These are phyloP conservation scores for Drosophila miranda DNA, from an alignment of 1,140 invertebrate species.

Conservation along the genomic window DNA sequence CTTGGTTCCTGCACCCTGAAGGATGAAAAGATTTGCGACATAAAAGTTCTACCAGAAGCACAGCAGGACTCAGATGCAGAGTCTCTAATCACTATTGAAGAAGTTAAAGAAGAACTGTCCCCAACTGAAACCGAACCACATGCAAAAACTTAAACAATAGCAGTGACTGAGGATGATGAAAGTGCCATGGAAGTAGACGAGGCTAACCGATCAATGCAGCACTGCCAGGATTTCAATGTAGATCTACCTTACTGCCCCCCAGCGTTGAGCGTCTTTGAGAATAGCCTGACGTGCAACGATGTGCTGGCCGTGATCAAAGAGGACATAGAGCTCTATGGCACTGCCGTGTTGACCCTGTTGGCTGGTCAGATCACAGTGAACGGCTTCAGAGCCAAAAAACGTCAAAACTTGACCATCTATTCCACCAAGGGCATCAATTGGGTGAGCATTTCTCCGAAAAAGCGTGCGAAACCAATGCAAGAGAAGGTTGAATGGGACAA, in stretches of 20 bases:
- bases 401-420: constrained; percentile 33
- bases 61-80: too few species aligned
- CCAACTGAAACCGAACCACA: too few species aligned
- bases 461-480: constrained; percentile 22
- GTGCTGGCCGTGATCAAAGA: constrained; percentile 59
- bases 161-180: background rate
- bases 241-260: background rate
- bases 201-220: background rate
- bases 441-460: constrained; percentile 35
- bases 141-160: too few species aligned
- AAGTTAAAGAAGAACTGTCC: too few species aligned
- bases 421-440: constrained; percentile 62
- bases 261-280: constrained; percentile 54
- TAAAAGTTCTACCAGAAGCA: too few species aligned
- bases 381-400: constrained; percentile 21
- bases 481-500: constrained; percentile 17
- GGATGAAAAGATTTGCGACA: too few species aligned
- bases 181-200: background rate
- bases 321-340: constrained; percentile 54
- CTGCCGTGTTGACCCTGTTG: constrained; percentile 43
- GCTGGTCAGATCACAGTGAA: constrained; percentile 49
- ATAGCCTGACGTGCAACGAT: constrained; percentile 54
- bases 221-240: constrained; percentile 1
- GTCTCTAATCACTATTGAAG: too few species aligned
- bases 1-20: too few species aligned